Evolutionary conservation across 2,113 vertebrate genomes (phyloP).

Genomic region (Toxostoma redivivum): DNA sequence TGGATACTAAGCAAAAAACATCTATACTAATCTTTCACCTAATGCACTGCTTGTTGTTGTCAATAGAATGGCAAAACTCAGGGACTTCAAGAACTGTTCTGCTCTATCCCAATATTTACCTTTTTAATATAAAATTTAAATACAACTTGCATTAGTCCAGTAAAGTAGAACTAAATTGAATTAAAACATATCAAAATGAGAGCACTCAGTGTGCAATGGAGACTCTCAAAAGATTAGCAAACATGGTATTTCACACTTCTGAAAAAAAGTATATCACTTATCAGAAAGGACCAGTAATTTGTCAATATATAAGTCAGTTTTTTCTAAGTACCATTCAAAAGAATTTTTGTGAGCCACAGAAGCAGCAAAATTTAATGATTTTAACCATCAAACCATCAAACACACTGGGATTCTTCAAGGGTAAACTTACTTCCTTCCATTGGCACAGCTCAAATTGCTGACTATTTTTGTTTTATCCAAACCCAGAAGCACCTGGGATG

Average conservation of each 20-base stretch:
- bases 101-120: neutral
- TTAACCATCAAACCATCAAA: neutral
- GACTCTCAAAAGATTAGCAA: neutral
- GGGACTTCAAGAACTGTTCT: neutral
- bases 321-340: neutral
- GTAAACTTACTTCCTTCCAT: neutral
- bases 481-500: neutral
- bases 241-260: neutral
- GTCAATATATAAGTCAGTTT: neutral
- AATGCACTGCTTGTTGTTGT: neutral
- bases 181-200: neutral
- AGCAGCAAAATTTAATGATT: neutral
- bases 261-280: neutral
- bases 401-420: neutral
- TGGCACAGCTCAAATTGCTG: neutral
- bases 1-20: neutral
- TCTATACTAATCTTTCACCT: neutral
- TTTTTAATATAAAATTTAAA: neutral
- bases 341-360: neutral
- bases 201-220: neutral
- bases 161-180: neutral
- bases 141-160: neutral
- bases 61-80: neutral
- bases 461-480: neutral
- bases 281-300: neutral